These are phyloP conservation scores for Trichopria drosophilae DNA, from an alignment of 2,888 invertebrate genomes.

Conservation along the genomic window DNA sequence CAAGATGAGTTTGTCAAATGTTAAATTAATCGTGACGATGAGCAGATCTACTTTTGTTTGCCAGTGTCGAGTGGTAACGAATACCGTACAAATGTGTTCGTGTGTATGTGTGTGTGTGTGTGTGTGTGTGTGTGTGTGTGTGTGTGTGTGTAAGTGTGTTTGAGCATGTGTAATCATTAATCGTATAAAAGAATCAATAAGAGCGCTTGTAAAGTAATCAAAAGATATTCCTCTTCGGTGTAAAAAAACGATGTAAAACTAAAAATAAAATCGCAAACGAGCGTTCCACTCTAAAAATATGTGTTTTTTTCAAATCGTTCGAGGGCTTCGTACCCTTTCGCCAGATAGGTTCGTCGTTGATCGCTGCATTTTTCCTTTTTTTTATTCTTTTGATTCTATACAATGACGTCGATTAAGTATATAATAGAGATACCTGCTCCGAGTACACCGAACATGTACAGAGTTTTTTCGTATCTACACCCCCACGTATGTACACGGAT, in stretches of 20 bases:
- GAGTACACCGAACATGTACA: slow-evolving; percentile 22
- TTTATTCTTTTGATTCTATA: slow-evolving; percentile 30
- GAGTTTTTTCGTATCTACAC: slow-evolving; percentile 33
- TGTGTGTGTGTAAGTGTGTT: too few species aligned
- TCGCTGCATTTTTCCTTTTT: slow-evolving; percentile 6
- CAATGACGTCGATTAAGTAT: slow-evolving; percentile 20
- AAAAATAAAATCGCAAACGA: too few species aligned
- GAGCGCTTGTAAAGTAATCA: slow-evolving; percentile 49
- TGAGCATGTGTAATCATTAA: slow-evolving; percentile 26
- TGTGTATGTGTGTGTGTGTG: too few species aligned
- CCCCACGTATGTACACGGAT: slow-evolving; percentile 43
- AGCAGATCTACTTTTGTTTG: slow-evolving; percentile 48
- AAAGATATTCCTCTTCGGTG: slow-evolving; percentile 35
- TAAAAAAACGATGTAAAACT: too few species aligned
- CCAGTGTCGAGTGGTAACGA: slow-evolving; percentile 28
- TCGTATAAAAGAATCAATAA: slow-evolving; percentile 26
- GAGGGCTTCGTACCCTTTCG: too few species aligned
- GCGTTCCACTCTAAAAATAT: too few species aligned
- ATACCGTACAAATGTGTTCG: too few species aligned
- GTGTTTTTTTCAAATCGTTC: too few species aligned
- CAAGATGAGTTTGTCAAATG: slow-evolving; percentile 41
- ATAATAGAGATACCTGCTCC: slow-evolving; percentile 16
- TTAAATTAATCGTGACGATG: slow-evolving; percentile 47
- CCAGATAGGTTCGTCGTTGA: too few species aligned
- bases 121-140: too few species aligned